Evolutionary conservation across 2,113 vertebrate genomes (phyloP).

Genomic region (Sebastes fasciatus): DNA sequence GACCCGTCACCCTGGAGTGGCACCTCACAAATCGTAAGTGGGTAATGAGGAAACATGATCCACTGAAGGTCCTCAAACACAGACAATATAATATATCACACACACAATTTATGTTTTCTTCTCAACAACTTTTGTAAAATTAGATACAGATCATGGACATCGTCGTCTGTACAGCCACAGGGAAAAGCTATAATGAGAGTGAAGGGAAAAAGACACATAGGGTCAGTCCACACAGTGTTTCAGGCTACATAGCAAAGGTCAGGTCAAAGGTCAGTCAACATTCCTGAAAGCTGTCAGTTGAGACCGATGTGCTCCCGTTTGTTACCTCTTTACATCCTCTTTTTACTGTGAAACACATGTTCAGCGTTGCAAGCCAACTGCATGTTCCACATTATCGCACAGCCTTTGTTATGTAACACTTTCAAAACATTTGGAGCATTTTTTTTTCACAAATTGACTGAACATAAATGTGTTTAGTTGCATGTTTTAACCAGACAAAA

Average conservation of each 20-base stretch:
- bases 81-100: constrained; percentile 22
- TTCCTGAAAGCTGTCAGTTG: constrained; percentile 65
- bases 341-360: constrained; percentile 72
- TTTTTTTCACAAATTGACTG: background rate
- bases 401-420: constrained; percentile 45
- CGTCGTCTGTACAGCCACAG: background rate
- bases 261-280: constrained; percentile 66
- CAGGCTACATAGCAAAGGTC: constrained; percentile 45
- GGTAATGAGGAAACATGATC: constrained; percentile 67
- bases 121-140: constrained; percentile 13
- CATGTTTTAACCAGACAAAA: background rate
- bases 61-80: constrained; percentile 44
- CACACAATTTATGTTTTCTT: background rate
- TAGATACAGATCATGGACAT: constrained; percentile 18
- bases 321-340: constrained; percentile 64
- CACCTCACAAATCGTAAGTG: constrained; percentile 97
- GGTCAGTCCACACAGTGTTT: constrained; percentile 52
- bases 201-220: constrained; percentile 1
- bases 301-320: constrained; percentile 65
- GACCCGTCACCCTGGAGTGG: constrained; percentile 86
- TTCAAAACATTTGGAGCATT: background rate
- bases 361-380: constrained; percentile 3
- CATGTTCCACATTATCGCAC: constrained; percentile 24
- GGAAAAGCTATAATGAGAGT: background rate
- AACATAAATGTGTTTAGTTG: background rate